A percentile compares a stretch with the other conserved stretches of the same genome.
These are phyloP conservation scores for Myrmophylax atrothorax DNA, from an alignment of 2,113 vertebrate species.

Conservation along the genomic window DNA sequence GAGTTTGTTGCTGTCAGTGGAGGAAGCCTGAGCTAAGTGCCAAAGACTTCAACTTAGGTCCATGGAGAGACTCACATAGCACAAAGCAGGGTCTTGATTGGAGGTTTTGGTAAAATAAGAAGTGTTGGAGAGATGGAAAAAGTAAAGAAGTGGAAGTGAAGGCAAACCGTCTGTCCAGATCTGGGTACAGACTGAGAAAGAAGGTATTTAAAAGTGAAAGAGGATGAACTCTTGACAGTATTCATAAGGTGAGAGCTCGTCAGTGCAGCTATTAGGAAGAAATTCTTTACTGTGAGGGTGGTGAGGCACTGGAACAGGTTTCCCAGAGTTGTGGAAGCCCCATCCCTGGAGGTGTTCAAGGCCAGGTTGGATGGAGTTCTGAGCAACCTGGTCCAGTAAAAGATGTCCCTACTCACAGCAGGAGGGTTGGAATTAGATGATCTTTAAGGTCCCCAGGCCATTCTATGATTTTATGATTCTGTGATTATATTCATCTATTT, in stretches of 20 bases:
- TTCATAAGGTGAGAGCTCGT: not conserved
- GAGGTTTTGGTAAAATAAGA: not conserved
- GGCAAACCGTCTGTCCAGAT: not conserved
- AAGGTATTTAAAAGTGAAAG: not conserved
- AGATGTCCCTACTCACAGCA: not conserved
- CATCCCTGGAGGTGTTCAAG: not conserved
- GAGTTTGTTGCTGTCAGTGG: not conserved
- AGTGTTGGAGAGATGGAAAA: not conserved
- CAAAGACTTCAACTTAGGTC: not conserved
- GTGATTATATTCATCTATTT: not conserved
- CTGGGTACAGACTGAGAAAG: not conserved
- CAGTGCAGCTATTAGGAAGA: not conserved
- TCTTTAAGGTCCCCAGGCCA: not conserved
- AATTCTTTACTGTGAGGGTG: not conserved
- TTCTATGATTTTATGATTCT: not conserved
- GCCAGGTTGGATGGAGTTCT: not conserved
- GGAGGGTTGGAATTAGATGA: not conserved
- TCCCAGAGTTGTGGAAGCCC: not conserved
- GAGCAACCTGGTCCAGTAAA: not conserved
- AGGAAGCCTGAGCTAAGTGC: not conserved
- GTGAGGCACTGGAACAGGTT: not conserved
- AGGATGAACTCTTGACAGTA: not conserved
- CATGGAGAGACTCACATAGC: not conserved
- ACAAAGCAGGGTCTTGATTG: not conserved
- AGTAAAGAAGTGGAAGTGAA: not conserved